Evolutionary conservation across 2,113 vertebrate species (phyloP), one percentile per base, ranked within the genome.

Genomic region (Microtus richardsoni): DNA sequence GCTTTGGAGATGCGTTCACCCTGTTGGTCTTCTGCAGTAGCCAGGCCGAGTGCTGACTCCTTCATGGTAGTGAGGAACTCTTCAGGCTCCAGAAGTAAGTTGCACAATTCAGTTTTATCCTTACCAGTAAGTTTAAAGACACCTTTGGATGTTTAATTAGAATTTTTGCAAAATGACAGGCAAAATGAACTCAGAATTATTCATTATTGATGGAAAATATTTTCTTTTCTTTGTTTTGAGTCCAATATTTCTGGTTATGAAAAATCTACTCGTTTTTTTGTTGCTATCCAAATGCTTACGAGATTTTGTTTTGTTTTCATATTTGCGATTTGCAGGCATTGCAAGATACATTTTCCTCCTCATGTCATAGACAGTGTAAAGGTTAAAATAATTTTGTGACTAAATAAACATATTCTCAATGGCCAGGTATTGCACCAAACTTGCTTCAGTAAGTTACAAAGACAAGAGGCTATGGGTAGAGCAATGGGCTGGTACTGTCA

Each of bases 71-170:
- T 70, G 91, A 97, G 92, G 95, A 97, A 96, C 92, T 89, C 95
- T 96, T 97, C 95, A 95, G 92, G 89, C 97, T 97, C 92, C 94
- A 95, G 95, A 97, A 97, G 97, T 98, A 97, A 98, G 97, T 97
- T 36, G 13, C 74, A 36, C 22, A 4, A 33, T 96, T 88, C 60
- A 64, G 68, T 91, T 41, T 86, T 16, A 58, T 79, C 13, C 5
- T 83, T 91, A n/a, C 22, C 39, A 17, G 3, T 60, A 52, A 13
- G 14, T 58, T 85, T 49, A 7, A 88, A 95, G 84, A n/a, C 30
- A 47, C 64, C n/a, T 52, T 66, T 28, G 7, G 21, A 8, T 83
- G 16, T n/a, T 9, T 52, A 75, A 83, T 28, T 73, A n/a, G 70
- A 82, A 28, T 52, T 54, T 6, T 49, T 91, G 9, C 4, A 92